Evolutionary conservation across 2,113 vertebrate species (phyloP), one percentile per base, ranked within the genome.

Genomic region (Callipepla squamata): DNA sequence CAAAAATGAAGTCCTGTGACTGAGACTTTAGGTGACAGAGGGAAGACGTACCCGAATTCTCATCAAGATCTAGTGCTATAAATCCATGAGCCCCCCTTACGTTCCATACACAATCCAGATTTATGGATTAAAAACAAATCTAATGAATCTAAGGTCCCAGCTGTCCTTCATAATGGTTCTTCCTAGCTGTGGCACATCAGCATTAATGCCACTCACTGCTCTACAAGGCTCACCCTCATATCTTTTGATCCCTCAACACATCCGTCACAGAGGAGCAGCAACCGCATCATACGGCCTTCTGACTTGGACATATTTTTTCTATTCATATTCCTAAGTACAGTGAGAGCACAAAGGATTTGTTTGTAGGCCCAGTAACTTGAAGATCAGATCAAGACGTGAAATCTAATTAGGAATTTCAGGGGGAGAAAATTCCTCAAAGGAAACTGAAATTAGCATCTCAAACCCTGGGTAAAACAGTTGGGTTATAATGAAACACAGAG

Each of bases 261-360:
- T 36, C 73, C 80, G 28, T 13, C 80, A 94, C 51, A 76, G 20
- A 1, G 2, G 36, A 88, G 53, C 5, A 21, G 76, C 1, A 1
- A 53, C 2, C 65, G 45, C 5, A 0, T 89, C 92, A 96, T 9
- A 47, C 34, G 48, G 69, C 62, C 92, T 89, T 95, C 93, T 90
- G 94, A 93, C 90, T 83, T 86, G 93, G 96, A 92, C 72, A 76
- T 7, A 44, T n/a, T 83, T 23, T 1, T 68, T 36, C 82, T 88
- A 90, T 68, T 92, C 88, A 90, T 59, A 42, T 32, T 92, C 34
- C 65, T 23, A 7, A 65, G 61, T 73, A 78, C 1, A 7, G 51
- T 4, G 8, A 74, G 53, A 94, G 57, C 68, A 96, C 93, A 95
- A 96, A 95, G 95, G 80, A 34, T 38, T 68, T 83, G 76, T 93